Evolutionary conservation across 2,888 invertebrate species (phyloP).

Genomic region (Apeira syringaria): DNA sequence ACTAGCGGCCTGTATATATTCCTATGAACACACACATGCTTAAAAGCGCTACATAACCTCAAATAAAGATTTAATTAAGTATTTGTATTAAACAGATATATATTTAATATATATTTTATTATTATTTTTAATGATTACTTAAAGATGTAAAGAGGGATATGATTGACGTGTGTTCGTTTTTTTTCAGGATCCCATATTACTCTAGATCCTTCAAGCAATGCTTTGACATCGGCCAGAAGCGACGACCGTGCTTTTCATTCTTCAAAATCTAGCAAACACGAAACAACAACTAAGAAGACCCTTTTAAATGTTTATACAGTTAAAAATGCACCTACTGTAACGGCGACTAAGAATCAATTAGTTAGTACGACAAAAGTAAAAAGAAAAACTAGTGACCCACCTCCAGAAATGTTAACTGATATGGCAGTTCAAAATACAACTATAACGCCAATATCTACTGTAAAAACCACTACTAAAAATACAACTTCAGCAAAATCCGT

Average conservation of each 20-base stretch:
- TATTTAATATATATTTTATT: too few species aligned
- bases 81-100: too few species aligned
- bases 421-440: slow-evolving; percentile 16
- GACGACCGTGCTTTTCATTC: slow-evolving; percentile 58
- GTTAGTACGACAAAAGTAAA: slow-evolving; percentile 61
- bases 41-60: too few species aligned
- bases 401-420: slow-evolving; percentile 23
- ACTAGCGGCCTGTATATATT: too few species aligned
- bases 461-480: slow-evolving; percentile 32
- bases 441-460: slow-evolving; percentile 27
- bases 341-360: slow-evolving; percentile 43
- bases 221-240: slow-evolving; percentile 42
- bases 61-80: too few species aligned
- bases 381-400: slow-evolving; percentile 58
- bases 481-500: slow-evolving; percentile 29
- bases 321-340: slow-evolving; percentile 41
- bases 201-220: slow-evolving; percentile 37
- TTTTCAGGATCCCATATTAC: slow-evolving; percentile 41
- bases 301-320: slow-evolving; percentile 39
- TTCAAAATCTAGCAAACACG: slow-evolving; percentile 45
- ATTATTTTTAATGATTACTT: too few species aligned
- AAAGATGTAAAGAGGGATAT: too few species aligned
- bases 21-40: too few species aligned
- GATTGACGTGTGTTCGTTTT: background rate
- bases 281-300: slow-evolving; percentile 49